Evolutionary conservation across 23 tunicate species (phyloP).

Genomic region (Ascidia mentula): DNA sequence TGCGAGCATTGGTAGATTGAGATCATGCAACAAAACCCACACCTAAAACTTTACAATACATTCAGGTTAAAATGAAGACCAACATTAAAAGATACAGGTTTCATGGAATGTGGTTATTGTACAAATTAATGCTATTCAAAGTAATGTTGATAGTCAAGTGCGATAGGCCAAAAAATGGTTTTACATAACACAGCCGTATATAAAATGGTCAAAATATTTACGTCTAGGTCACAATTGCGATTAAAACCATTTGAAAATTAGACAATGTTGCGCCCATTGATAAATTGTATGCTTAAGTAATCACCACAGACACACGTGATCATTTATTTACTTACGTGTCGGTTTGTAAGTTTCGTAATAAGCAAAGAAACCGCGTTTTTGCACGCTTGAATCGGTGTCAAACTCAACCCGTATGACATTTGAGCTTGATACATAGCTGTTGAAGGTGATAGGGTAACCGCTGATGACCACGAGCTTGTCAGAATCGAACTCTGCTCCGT

Average conservation of each 20-base stretch:
- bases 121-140: too few species aligned
- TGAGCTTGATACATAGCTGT: not conserved
- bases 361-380: not conserved
- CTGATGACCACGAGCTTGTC: not conserved
- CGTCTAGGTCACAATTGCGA: too few species aligned
- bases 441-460: not conserved
- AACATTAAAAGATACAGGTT: too few species aligned
- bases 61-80: too few species aligned
- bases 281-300: not conserved
- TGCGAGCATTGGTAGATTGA: not conserved
- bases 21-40: too few species aligned
- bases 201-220: too few species aligned
- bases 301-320: too few species aligned
- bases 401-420: constrained; percentile 5
- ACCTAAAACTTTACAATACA: too few species aligned
- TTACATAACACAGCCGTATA: too few species aligned
- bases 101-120: too few species aligned
- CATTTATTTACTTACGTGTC: not conserved
- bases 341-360: constrained; percentile 15
- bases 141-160: too few species aligned
- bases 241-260: not conserved
- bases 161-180: too few species aligned
- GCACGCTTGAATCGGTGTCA: not conserved
- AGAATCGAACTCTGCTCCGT: not conserved
- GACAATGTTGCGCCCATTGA: not conserved